Evolutionary conservation across 1,140 invertebrate species (phyloP), one percentile per base, ranked within the genome.

Genomic region (Bathynomus jamesi): DNA sequence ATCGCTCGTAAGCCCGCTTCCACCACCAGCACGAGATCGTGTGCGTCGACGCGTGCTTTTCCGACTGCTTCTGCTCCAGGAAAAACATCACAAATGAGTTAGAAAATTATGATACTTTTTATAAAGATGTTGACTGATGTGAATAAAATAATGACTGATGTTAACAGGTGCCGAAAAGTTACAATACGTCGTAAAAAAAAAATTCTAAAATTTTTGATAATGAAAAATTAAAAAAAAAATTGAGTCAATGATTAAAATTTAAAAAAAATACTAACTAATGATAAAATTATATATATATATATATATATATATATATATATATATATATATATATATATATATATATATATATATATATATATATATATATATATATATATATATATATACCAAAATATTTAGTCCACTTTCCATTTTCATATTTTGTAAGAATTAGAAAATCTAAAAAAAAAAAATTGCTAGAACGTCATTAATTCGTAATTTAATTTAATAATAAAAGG

Each of bases 291-390:
- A 53, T 29, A 27, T 63, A 63, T 63, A 63, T 63, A 63, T 63
- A 63, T 63, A 63, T 63, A 53, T 53, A 53, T 53, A 53, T 53
- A 53, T 53, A 53, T 53, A 53, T 53, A 53, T 53, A 53, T 3
- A 3, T 3, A 53, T 53, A 53, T 53, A 53, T 53, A 53, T 53
- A 53, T 53, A 53, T 53, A 53, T 3, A 3, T 53, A 53, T 53
- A 53, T 53, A 53, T 53, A 53, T 53, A 53, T 53, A 53, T 53
- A 53, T 53, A 53, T 53, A 53, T 53, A 53, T 3, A 3, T 3
- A 3, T 53, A 53, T 53, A 53, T 53, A 53, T 53, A 53, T 53
- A 53, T 53, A 53, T 5, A 3, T 3, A 2, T 53, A 53, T 5
- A 53, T 53, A 53, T 53, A 53, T 53, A 53, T 53, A 53, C 5